phyloP scores from a whole-genome alignment of 2,113 vertebrate genomes.

The Bucco capensis region DNA sequence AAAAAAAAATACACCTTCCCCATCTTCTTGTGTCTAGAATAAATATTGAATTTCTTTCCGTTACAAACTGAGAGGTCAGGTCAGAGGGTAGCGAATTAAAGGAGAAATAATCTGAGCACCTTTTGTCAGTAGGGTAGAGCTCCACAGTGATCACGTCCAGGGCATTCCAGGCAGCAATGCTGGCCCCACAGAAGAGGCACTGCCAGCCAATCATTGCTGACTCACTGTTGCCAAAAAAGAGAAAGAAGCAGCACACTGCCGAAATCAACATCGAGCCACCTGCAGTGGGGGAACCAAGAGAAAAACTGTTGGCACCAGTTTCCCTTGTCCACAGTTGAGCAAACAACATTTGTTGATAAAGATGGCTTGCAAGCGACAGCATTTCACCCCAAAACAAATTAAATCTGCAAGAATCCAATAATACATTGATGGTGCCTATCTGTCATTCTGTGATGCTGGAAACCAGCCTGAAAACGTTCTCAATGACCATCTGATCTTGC shows the following conservation, averaged over 20 bases:
- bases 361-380: neutral
- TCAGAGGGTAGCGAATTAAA: neutral
- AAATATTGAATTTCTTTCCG: neutral
- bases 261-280: conserved; percentile 92
- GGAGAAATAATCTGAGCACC: conserved; percentile 63
- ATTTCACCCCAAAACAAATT: neutral
- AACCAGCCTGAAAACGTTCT: conserved; percentile 6
- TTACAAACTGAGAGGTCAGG: rapidly evolving
- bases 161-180: conserved; percentile 94
- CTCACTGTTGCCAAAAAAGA: conserved; percentile 92
- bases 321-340: neutral
- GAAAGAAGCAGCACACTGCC: conserved; percentile 90
- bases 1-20: neutral
- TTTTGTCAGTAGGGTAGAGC: conserved; percentile 91
- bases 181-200: conserved; percentile 90
- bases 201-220: conserved; percentile 93
- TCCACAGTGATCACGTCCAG: conserved; percentile 94
- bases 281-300: conserved; percentile 21
- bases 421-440: neutral
- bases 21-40: rapidly evolving
- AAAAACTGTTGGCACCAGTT: neutral
- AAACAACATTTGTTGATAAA: neutral
- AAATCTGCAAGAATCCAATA: neutral
- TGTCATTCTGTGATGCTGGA: neutral
- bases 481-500: neutral